Evolutionary conservation across 2,797 vertebrate genomes (phyloP).

Genomic region (Brachyalestes nurse): DNA sequence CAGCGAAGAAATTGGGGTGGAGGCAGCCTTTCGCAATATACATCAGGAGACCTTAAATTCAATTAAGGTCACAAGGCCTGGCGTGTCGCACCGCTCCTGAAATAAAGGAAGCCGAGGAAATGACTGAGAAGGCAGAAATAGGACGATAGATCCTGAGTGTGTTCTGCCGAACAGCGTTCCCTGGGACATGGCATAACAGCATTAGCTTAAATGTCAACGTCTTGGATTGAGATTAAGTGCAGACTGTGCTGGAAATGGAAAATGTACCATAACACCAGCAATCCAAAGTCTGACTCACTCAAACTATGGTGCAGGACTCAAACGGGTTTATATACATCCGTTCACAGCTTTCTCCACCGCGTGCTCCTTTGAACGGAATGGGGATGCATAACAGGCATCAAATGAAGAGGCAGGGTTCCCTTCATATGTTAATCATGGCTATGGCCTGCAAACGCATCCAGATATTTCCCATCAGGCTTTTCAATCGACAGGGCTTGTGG

Average conservation of each 20-base stretch:
- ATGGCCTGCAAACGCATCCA: constrained; percentile 13
- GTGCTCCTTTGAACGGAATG: constrained; percentile 5
- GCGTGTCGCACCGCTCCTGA: neutral
- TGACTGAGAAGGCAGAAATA: neutral
- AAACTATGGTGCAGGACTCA: constrained; percentile 5
- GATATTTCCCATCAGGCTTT: constrained; percentile 32
- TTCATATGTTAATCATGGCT: constrained; percentile 29
- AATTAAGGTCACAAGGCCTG: constrained; percentile 27
- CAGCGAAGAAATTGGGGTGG: neutral
- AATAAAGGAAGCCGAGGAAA: neutral
- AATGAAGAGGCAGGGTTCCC: constrained; percentile 5
- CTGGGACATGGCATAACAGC: neutral
- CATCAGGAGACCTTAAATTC: neutral
- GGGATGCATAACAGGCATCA: neutral
- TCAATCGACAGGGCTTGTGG: neutral
- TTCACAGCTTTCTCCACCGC: neutral
- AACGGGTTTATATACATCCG: constrained; percentile 15
- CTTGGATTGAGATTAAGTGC: constrained; percentile 37
- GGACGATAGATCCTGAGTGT: neutral
- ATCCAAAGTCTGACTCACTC: neutral
- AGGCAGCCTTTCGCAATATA: constrained; percentile 12
- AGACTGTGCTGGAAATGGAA: constrained; percentile 35
- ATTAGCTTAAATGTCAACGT: constrained; percentile 47
- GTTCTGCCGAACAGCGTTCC: constrained; percentile 19
- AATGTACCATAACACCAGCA: constrained; percentile 15